Conservation (phyloP, 1,140 invertebrate genomes). For the Lucilia sericata region DNA sequence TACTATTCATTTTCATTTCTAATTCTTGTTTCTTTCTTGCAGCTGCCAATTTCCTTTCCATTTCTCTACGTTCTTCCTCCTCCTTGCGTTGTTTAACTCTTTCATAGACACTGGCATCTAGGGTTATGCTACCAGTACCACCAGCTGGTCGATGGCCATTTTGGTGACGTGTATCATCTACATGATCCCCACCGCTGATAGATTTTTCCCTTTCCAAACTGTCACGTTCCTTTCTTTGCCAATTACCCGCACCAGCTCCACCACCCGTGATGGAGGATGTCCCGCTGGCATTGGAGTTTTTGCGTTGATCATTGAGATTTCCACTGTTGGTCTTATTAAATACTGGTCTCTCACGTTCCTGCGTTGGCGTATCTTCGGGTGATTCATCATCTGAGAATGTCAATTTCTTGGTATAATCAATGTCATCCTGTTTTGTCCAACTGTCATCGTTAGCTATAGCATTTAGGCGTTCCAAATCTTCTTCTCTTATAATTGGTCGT, state of each 20-base stretch:
- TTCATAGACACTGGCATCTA: constrained; percentile 70
- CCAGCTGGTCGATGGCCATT: constrained; percentile 62
- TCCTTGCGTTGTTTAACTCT: constrained; percentile 78
- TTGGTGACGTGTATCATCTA: constrained; percentile 57
- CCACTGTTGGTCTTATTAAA: constrained; percentile 48
- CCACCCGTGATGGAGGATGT: constrained; percentile 36
- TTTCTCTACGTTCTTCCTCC: constrained; percentile 79
- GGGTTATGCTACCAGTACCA: constrained; percentile 57
- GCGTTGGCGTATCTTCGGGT: constrained; percentile 61
- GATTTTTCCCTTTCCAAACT: constrained; percentile 68
- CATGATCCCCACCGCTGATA: constrained; percentile 34
- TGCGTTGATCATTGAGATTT: constrained; percentile 41
- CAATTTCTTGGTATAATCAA: constrained; percentile 95
- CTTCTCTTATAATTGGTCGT: constrained; percentile 90
- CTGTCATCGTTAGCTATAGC: constrained; percentile 89
- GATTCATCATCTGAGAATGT: constrained; percentile 93
- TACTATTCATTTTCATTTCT: constrained; percentile 74
- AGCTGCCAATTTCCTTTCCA: constrained; percentile 73
- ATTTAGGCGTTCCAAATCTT: constrained; percentile 91
- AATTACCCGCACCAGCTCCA: constrained; percentile 45
- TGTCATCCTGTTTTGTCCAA: constrained; percentile 92
- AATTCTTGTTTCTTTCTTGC: constrained; percentile 76
- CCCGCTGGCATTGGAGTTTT: constrained; percentile 51
- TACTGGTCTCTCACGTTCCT: constrained; percentile 50
- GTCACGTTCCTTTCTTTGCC: constrained; percentile 61